Conservation (phyloP, 2,797 vertebrate species). For the Melanotaenia boesemani region DNA sequence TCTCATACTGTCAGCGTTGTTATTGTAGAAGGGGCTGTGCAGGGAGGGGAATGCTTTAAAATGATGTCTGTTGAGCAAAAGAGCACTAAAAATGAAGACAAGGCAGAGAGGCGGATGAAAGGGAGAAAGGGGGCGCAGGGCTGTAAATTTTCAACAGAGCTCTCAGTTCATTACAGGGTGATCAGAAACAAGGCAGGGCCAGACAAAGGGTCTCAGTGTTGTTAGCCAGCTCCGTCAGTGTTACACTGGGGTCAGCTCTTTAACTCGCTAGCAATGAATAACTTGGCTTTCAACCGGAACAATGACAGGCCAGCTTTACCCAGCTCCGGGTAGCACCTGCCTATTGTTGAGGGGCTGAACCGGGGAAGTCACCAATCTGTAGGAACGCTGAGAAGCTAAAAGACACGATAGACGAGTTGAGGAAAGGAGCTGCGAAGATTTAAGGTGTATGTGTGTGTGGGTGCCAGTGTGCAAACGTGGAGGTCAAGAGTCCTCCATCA, state of each 20-base stretch:
- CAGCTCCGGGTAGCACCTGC: constrained; percentile 62
- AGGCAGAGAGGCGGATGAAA: constrained; percentile 69
- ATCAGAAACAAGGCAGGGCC: constrained; percentile 74
- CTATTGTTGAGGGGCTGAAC: constrained; percentile 69
- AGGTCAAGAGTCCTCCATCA: constrained; percentile 78
- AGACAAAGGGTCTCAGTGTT: constrained; percentile 79
- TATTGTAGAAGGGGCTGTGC: constrained; percentile 57
- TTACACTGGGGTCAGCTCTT: constrained; percentile 80
- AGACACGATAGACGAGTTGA: constrained; percentile 54
- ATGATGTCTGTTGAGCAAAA: constrained; percentile 66
- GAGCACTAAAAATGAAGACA: constrained; percentile 72
- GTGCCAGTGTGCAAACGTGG: constrained; percentile 31
- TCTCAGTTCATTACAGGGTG: constrained; percentile 79
- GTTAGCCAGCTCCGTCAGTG: constrained; percentile 71
- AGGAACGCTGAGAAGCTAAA: constrained; percentile 70
- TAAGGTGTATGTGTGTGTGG: constrained; percentile 19
- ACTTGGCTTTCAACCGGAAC: constrained; percentile 73
- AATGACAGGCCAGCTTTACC: constrained; percentile 72
- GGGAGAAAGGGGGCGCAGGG: constrained; percentile 54
- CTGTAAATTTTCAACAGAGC: constrained; percentile 77
- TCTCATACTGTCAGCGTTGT: constrained; percentile 75
- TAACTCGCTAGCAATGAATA: constrained; percentile 80
- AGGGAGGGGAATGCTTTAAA: constrained; percentile 74
- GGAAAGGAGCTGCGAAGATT: constrained; percentile 50
- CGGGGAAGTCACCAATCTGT: constrained; percentile 84